phyloP scores from a whole-genome alignment of 2,888 invertebrate species.

The Blomia tropicalis region DNA sequence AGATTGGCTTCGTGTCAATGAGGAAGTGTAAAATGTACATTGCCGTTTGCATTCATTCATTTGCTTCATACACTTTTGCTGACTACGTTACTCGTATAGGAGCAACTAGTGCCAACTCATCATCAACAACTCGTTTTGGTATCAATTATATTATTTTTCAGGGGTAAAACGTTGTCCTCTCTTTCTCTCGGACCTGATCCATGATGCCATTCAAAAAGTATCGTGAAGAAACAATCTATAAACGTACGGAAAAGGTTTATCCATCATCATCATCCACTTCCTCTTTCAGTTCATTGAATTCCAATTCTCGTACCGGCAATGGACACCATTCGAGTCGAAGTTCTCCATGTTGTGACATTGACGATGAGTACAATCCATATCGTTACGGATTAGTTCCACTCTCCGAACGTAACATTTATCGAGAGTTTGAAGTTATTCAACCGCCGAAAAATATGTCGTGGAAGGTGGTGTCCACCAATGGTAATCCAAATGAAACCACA shows the following conservation, averaged over 20 bases:
- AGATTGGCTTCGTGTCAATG: slow-evolving; percentile 9
- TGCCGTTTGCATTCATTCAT: background rate
- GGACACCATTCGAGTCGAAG: background rate
- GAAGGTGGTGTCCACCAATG: background rate
- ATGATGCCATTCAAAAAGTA: slow-evolving; percentile 8
- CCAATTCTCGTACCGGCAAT: background rate
- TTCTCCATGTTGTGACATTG: background rate
- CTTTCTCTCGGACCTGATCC: background rate
- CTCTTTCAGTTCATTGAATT: background rate
- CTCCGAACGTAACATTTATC: slow-evolving; percentile 13
- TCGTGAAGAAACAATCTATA: background rate
- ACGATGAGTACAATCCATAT: slow-evolving; percentile 9
- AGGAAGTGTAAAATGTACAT: background rate
- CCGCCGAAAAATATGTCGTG: background rate
- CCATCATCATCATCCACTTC: background rate
- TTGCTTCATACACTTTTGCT: background rate
- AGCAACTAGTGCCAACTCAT: too few species aligned
- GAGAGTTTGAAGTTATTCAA: background rate
- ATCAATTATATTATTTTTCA: background rate
- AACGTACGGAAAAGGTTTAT: background rate
- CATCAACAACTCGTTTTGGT: too few species aligned
- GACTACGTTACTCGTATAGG: too few species aligned
- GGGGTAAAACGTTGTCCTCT: background rate
- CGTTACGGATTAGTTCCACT: slow-evolving; percentile 1
- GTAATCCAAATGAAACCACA: background rate